Percentiles rank a stretch among this genome's conserved stretches.
Evolutionary conservation across 2,113 vertebrate species (phyloP).

Genomic region (Lophotis ruficrista): DNA sequence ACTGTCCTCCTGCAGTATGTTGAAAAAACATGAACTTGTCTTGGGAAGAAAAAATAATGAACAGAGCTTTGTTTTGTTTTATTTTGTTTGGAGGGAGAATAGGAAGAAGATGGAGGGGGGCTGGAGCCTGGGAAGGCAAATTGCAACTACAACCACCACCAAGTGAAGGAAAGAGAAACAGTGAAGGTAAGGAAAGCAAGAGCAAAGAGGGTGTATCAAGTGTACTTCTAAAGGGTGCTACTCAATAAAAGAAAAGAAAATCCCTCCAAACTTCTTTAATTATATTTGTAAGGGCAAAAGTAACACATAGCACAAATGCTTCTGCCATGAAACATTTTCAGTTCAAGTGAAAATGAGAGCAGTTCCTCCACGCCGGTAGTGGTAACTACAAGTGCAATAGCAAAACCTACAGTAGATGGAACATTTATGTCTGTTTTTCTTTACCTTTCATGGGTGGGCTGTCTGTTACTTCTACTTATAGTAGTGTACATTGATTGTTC

Average conservation of each 20-base stretch:
- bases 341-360: not conserved
- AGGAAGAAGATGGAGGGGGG: not conserved
- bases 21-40: constrained; percentile 17
- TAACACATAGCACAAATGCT: not conserved
- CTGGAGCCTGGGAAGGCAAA: not conserved
- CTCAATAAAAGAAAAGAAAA: not conserved
- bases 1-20: not conserved
- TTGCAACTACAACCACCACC: not conserved
- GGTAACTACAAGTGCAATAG: not conserved
- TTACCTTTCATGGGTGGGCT: not conserved
- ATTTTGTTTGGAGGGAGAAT: constrained; percentile 3
- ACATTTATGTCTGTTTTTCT: not conserved
- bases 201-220: not conserved
- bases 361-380: not conserved
- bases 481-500: not conserved
- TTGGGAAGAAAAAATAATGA: not conserved
- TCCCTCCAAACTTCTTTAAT: not conserved
- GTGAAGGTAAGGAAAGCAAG: not conserved
- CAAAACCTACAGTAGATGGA: not conserved
- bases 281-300: not conserved
- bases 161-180: not conserved
- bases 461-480: not conserved
- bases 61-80: not conserved
- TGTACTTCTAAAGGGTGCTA: not conserved
- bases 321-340: not conserved